A percentile compares a stretch with the other conserved stretches of the same genome.
phyloP scores from a whole-genome alignment of 2,113 vertebrate species.

The Phalacrocorax brasilianus region DNA sequence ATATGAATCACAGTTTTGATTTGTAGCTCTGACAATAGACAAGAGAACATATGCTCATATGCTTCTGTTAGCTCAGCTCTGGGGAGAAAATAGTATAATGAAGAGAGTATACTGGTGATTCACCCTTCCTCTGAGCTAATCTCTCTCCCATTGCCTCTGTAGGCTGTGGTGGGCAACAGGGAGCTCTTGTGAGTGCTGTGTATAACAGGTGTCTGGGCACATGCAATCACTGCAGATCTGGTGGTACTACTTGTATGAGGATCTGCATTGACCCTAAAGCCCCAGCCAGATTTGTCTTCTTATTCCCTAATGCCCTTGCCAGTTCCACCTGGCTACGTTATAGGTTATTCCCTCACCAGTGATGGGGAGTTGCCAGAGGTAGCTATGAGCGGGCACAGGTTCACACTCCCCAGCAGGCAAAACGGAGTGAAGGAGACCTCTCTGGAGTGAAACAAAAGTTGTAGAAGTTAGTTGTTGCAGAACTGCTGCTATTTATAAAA shows the following conservation, averaged over 20 bases:
- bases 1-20: slow-evolving; percentile 31
- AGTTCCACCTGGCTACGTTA: not conserved
- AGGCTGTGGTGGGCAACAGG: not conserved
- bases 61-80: slow-evolving; percentile 7
- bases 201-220: not conserved
- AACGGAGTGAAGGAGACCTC: not conserved
- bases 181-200: not conserved
- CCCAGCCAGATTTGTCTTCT: not conserved
- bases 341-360: not conserved
- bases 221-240: not conserved
- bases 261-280: not conserved
- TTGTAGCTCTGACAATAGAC: slow-evolving; percentile 25
- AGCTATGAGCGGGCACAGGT: not conserved
- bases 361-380: not conserved
- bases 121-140: not conserved
- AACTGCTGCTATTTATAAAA: not conserved
- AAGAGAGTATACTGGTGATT: not conserved
- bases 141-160: not conserved
- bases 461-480: not conserved
- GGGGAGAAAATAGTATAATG: not conserved
- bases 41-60: slow-evolving; percentile 1
- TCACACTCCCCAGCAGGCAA: not conserved
- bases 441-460: slow-evolving; percentile 5
- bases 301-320: not conserved
- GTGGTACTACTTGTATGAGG: not conserved